Percentiles rank a stretch among this genome's conserved stretches.
Evolutionary conservation across 2,888 invertebrate genomes (phyloP).

Genomic region (Chorisops tibialis): DNA sequence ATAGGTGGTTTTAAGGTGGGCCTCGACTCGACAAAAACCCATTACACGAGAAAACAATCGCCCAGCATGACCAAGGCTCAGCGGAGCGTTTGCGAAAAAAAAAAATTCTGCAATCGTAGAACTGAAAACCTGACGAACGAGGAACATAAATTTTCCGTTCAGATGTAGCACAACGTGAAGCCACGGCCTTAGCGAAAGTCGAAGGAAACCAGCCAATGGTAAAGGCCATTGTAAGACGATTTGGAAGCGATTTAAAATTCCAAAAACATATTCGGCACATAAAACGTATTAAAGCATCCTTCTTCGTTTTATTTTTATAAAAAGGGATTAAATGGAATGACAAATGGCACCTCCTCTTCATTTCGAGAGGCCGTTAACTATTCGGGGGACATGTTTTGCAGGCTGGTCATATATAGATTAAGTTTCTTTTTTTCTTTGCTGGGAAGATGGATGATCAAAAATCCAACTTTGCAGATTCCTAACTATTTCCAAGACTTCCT

Average conservation of each 20-base stretch:
- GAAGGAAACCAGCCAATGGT: no score
- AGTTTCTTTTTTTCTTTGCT: no score
- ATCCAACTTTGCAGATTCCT: no score
- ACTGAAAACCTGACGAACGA: neutral
- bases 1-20: no score
- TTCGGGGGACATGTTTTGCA: no score
- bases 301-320: slow-evolving; percentile 2
- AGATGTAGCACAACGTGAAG: slow-evolving; percentile 12
- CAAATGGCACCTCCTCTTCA: slow-evolving; percentile 15
- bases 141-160: slow-evolving; percentile 15
- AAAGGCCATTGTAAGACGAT: slow-evolving; percentile 15
- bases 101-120: slow-evolving; percentile 14
- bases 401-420: no score
- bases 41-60: slow-evolving; percentile 8
- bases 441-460: no score
- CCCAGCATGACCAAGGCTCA: neutral
- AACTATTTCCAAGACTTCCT: no score
- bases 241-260: slow-evolving; percentile 21
- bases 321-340: slow-evolving; percentile 13
- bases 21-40: slow-evolving; percentile 6
- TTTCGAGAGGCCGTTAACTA: neutral
- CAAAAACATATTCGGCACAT: slow-evolving; percentile 19
- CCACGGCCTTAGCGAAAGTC: slow-evolving; percentile 1
- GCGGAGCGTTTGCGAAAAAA: slow-evolving; percentile 14
- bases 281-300: slow-evolving; percentile 4